A percentile compares a stretch with the other conserved stretches of the same genome.
These are phyloP conservation scores for Nasonia oneida DNA, from an alignment of 2,888 invertebrate species.

Conservation along the genomic window DNA sequence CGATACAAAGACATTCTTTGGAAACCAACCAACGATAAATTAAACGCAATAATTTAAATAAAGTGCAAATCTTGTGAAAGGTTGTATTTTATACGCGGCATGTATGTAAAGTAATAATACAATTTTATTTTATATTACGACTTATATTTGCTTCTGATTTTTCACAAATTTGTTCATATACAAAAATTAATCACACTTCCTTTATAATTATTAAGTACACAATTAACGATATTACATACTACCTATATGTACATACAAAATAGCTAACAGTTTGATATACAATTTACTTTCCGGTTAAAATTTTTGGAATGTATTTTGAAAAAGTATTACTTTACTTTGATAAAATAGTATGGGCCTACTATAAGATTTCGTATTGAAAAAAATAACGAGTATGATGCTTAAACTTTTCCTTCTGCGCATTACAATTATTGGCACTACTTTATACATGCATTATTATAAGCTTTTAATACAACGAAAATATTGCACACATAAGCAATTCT, in stretches of 20 bases:
- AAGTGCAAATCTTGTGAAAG: too few species aligned
- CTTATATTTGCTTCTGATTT: constrained; percentile 54
- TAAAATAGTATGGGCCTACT: constrained; percentile 19
- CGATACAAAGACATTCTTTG: not conserved
- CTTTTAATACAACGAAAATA: constrained; percentile 53
- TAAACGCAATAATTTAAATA: not conserved
- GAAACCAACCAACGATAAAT: not conserved
- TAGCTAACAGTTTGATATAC: constrained; percentile 39
- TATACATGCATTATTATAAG: constrained; percentile 41
- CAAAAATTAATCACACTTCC: constrained; percentile 54
- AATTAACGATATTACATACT: constrained; percentile 43
- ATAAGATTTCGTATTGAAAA: constrained; percentile 13
- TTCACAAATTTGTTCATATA: constrained; percentile 56
- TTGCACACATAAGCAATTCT: constrained; percentile 48
- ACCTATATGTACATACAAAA: constrained; percentile 46
- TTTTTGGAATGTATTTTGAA: constrained; percentile 25
- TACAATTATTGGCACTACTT: constrained; percentile 54
- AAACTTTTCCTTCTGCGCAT: constrained; percentile 4
- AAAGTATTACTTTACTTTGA: not conserved
- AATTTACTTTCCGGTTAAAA: constrained; percentile 14
- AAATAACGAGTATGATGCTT: constrained; percentile 23
- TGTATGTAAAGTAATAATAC: not conserved
- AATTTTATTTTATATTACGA: constrained; percentile 35
- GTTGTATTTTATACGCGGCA: too few species aligned
- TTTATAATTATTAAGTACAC: constrained; percentile 57